Evolutionary conservation across 2,888 invertebrate species (phyloP).

Genomic region (Eupithecia subfuscata): DNA sequence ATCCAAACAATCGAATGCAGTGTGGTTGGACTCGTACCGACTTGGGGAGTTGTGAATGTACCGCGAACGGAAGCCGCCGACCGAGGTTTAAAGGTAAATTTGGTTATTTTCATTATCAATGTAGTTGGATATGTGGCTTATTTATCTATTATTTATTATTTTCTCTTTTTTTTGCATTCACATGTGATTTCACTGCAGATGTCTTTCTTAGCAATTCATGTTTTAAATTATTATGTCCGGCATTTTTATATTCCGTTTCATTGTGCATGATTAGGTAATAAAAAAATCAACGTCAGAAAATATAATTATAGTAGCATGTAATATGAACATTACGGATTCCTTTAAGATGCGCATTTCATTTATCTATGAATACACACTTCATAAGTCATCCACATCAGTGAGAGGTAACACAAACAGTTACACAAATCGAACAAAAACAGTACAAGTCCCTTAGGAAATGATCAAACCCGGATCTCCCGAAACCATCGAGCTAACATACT

Average conservation of each 20-base stretch:
- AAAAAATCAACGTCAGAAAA: constrained; percentile 36
- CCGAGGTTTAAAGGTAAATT: constrained; percentile 66
- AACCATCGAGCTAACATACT: constrained; percentile 21
- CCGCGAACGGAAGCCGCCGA: constrained; percentile 50
- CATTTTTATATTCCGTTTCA: constrained; percentile 42
- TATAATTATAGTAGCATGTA: constrained; percentile 68
- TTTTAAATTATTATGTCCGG: constrained; percentile 53
- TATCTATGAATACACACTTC: constrained; percentile 46
- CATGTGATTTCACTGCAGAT: constrained; percentile 84
- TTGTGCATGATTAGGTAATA: constrained; percentile 67
- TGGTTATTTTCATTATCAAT: constrained; percentile 61
- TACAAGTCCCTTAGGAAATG: not conserved
- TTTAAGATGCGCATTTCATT: constrained; percentile 81
- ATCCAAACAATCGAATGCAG: constrained; percentile 48
- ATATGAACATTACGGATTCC: constrained; percentile 49
- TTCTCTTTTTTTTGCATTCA: constrained; percentile 79
- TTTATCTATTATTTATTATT: constrained; percentile 80
- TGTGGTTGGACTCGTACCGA: constrained; percentile 58
- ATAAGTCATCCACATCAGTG: constrained; percentile 6
- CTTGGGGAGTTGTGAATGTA: constrained; percentile 55
- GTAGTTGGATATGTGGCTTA: constrained; percentile 82
- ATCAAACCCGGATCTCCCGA: constrained; percentile 19
- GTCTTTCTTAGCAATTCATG: constrained; percentile 78
- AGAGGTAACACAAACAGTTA: constrained; percentile 14
- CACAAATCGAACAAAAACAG: constrained; percentile 3